These are phyloP conservation scores for Nothoprocta perdicaria DNA, from an alignment of 2,113 vertebrate species.

Conservation along the genomic window DNA sequence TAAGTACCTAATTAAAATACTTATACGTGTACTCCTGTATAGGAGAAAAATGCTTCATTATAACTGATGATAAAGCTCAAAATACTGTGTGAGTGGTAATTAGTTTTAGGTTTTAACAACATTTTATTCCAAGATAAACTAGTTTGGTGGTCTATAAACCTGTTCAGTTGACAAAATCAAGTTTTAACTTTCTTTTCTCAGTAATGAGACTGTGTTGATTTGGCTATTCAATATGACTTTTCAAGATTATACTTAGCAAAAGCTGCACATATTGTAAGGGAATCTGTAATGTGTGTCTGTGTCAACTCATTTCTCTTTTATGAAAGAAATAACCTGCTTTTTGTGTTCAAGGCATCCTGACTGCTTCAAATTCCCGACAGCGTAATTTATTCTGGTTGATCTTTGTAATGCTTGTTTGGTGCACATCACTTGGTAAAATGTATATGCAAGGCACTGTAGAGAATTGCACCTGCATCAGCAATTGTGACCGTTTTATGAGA, in stretches of 20 bases:
- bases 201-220: not conserved
- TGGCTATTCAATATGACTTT: not conserved
- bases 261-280: not conserved
- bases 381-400: not conserved
- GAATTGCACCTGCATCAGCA: not conserved
- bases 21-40: not conserved
- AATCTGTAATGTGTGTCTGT: not conserved
- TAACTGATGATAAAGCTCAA: not conserved
- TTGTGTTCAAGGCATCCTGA: not conserved
- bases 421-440: not conserved
- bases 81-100: not conserved
- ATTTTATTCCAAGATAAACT: not conserved
- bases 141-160: not conserved
- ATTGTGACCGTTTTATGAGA: not conserved
- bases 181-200: not conserved
- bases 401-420: not conserved
- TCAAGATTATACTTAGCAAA: not conserved
- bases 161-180: not conserved
- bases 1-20: constrained; percentile 4
- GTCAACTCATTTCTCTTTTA: not conserved
- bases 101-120: not conserved
- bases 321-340: not conserved
- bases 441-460: not conserved
- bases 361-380: not conserved
- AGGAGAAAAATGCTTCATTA: not conserved